phyloP scores from a whole-genome alignment of 53 echinoderm and acorn worm genomes.

The Holothuria leucospilota region DNA sequence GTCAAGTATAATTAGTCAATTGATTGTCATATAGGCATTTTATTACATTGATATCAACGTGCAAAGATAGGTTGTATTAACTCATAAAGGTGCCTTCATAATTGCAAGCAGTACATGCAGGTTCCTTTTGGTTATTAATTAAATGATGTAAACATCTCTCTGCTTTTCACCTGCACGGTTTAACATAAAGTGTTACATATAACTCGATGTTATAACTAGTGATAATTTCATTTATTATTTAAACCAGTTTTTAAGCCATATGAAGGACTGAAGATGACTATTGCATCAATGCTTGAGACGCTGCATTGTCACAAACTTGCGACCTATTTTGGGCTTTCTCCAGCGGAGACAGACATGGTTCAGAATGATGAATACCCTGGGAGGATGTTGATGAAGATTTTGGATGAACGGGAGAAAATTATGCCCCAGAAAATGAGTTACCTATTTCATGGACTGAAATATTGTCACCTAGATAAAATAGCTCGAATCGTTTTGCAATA shows the following conservation, averaged over 20 bases:
- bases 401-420: constrained; percentile 30
- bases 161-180: too few relatives aligned
- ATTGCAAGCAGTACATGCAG: too few relatives aligned
- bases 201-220: too few relatives aligned
- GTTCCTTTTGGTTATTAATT: too few relatives aligned
- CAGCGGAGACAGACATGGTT: neutral
- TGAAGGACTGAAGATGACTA: neutral
- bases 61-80: too few relatives aligned
- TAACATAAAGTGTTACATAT: too few relatives aligned
- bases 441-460: constrained; percentile 22
- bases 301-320: constrained; percentile 1
- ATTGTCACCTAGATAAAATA: constrained; percentile 21
- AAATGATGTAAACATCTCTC: too few relatives aligned
- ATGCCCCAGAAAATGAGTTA: constrained; percentile 24
- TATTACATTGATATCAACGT: too few relatives aligned
- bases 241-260: neutral
- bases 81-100: too few relatives aligned
- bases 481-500: neutral
- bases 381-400: constrained; percentile 8
- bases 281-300: neutral
- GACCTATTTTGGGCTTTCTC: neutral
- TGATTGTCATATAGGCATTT: too few relatives aligned
- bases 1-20: too few relatives aligned
- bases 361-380: neutral
- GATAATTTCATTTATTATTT: too few relatives aligned